Evolutionary conservation across 2,113 vertebrate species (phyloP).

Genomic region (Saimiri boliviensis): DNA sequence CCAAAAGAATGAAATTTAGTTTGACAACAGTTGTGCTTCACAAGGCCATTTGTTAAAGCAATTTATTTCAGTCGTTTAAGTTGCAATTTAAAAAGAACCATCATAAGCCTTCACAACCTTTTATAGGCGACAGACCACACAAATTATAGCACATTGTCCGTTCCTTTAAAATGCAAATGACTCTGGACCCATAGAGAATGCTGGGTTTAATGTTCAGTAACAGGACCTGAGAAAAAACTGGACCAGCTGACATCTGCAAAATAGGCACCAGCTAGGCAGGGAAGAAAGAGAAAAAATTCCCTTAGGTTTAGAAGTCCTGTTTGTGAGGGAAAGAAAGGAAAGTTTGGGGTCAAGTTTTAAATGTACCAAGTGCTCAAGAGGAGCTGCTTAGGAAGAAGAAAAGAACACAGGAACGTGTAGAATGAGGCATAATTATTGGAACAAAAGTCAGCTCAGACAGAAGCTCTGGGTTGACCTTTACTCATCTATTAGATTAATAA

Average conservation of each 20-base stretch:
- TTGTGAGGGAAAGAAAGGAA: background rate
- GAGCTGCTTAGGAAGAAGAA: background rate
- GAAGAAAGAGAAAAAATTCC: background rate
- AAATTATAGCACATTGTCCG: background rate
- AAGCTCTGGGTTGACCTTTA: background rate
- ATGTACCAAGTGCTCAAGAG: background rate
- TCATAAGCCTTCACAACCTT: conserved; percentile 6
- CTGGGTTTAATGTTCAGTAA: background rate
- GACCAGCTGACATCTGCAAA: background rate
- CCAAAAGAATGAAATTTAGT: conserved; percentile 32
- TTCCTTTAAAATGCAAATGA: conserved; percentile 14
- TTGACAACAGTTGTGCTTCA: conserved; percentile 25
- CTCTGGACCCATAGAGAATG: background rate
- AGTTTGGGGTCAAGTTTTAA: background rate
- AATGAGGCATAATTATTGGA: background rate
- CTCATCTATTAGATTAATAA: background rate
- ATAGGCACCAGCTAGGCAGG: background rate
- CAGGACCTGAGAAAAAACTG: background rate
- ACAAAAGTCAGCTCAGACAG: background rate
- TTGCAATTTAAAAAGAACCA: conserved; percentile 46
- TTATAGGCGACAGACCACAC: conserved; percentile 10
- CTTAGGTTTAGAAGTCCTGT: background rate
- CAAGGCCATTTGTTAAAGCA: conserved; percentile 49
- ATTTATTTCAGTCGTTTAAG: conserved; percentile 44
- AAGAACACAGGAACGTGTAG: background rate